These are phyloP conservation scores for Cyrtorhinus lividipennis DNA, from an alignment of 1,140 invertebrate species.

Conservation along the genomic window DNA sequence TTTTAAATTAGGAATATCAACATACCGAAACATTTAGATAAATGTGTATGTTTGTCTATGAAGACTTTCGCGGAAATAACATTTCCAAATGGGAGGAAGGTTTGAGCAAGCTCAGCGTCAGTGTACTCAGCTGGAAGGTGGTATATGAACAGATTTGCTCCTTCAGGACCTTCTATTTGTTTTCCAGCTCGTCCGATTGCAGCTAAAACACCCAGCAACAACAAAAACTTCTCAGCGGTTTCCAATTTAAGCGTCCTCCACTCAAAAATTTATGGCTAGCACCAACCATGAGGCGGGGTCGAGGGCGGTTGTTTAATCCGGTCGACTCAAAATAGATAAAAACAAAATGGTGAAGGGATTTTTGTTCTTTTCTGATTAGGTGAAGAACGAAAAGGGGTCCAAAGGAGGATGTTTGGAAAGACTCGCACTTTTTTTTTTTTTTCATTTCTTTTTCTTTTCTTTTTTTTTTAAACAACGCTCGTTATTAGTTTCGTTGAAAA, in stretches of 20 bases:
- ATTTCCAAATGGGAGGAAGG: slow-evolving; percentile 90
- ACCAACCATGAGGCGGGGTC: no score
- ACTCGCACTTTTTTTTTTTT: no score
- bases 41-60: slow-evolving; percentile 97
- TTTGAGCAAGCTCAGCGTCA: slow-evolving; percentile 84
- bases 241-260: not conserved
- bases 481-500: no score
- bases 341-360: no score
- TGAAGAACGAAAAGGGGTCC: no score
- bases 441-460: no score
- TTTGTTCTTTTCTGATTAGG: no score
- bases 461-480: no score
- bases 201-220: slow-evolving; percentile 20
- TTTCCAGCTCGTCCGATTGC: slow-evolving; percentile 32
- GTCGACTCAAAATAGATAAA: no score
- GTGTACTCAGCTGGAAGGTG: slow-evolving; percentile 96
- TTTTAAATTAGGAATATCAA: not conserved
- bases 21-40: slow-evolving; percentile 95
- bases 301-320: no score
- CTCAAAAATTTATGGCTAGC: no score
- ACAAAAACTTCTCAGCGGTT: slow-evolving; percentile 1
- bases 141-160: slow-evolving; percentile 97
- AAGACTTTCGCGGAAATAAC: slow-evolving; percentile 98
- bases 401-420: no score
- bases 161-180: slow-evolving; percentile 87